Evolutionary conservation across 1,140 invertebrate genomes (phyloP).

Genomic region (Drosophila baimaii): DNA sequence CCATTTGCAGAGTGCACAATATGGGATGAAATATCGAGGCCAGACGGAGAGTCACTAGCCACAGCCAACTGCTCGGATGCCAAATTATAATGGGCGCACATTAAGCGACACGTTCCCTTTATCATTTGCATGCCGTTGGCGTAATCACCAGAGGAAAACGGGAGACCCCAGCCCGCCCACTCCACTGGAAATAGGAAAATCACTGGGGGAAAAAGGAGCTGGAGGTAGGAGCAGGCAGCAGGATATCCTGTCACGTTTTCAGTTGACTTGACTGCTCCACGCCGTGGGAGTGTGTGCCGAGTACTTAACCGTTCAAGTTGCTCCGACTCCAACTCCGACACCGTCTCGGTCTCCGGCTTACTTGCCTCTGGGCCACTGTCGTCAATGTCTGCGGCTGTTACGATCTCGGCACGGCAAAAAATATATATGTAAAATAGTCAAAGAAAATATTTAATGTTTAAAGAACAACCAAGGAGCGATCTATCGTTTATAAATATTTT

Average conservation of each 20-base stretch:
- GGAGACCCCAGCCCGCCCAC: background rate
- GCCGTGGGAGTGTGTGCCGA: slow-evolving; percentile 68
- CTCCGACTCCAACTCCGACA: slow-evolving; percentile 25
- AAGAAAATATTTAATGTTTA: background rate
- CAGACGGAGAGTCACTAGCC: slow-evolving; percentile 10
- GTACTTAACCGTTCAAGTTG: slow-evolving; percentile 83
- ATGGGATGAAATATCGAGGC: slow-evolving; percentile 56
- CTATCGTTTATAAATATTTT: background rate
- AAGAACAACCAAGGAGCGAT: background rate
- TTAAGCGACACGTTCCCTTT: slow-evolving; percentile 71
- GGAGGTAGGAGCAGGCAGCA: slow-evolving; percentile 40
- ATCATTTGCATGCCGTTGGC: slow-evolving; percentile 67
- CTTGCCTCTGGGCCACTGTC: slow-evolving; percentile 69
- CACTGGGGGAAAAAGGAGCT: slow-evolving; percentile 24
- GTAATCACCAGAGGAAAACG: slow-evolving; percentile 49
- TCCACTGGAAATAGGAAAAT: slow-evolving; percentile 17
- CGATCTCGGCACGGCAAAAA: slow-evolving; percentile 10
- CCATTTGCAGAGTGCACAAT: slow-evolving; percentile 8
- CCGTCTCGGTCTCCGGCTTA: slow-evolving; percentile 29
- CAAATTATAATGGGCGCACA: slow-evolving; percentile 78
- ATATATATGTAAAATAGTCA: too few relatives aligned
- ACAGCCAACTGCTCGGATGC: slow-evolving; percentile 64
- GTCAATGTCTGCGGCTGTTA: slow-evolving; percentile 67
- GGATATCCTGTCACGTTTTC: slow-evolving; percentile 82
- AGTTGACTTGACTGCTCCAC: slow-evolving; percentile 77